Evolutionary conservation across 2,888 invertebrate genomes (phyloP).

Genomic region (Nephrotoma guestfalica): DNA sequence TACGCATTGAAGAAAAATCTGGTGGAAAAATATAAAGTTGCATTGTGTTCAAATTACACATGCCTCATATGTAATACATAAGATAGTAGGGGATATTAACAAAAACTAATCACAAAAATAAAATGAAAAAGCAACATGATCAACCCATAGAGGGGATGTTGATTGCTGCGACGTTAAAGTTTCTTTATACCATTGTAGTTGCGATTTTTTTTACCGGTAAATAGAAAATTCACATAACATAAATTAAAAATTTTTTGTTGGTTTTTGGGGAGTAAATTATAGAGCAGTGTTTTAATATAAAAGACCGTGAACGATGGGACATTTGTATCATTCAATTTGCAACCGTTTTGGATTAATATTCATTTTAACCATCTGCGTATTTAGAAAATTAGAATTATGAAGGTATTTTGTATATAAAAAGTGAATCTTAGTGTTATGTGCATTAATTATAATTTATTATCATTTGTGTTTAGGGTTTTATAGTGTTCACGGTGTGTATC

Average conservation of each 20-base stretch:
- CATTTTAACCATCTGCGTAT: background rate
- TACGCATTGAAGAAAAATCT: background rate
- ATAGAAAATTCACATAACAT: background rate
- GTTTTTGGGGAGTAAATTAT: background rate
- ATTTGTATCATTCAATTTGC: background rate
- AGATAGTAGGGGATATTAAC: background rate
- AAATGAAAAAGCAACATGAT: background rate
- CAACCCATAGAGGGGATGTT: background rate
- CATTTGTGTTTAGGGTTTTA: constrained; percentile 2
- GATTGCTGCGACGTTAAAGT: background rate
- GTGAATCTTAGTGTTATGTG: background rate
- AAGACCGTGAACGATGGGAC: background rate
- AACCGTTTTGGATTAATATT: background rate
- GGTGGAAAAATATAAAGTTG: background rate
- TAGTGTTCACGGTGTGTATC: constrained; percentile 8
- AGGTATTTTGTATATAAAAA: background rate
- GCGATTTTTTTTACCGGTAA: background rate
- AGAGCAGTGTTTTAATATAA: background rate
- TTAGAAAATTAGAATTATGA: background rate
- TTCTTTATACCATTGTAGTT: background rate
- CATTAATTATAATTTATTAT: background rate
- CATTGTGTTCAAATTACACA: background rate
- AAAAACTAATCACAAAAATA: background rate
- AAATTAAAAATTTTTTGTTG: background rate
- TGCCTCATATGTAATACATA: background rate